phyloP scores from a whole-genome alignment of 2,797 vertebrate species.

The Todus mexicanus region DNA sequence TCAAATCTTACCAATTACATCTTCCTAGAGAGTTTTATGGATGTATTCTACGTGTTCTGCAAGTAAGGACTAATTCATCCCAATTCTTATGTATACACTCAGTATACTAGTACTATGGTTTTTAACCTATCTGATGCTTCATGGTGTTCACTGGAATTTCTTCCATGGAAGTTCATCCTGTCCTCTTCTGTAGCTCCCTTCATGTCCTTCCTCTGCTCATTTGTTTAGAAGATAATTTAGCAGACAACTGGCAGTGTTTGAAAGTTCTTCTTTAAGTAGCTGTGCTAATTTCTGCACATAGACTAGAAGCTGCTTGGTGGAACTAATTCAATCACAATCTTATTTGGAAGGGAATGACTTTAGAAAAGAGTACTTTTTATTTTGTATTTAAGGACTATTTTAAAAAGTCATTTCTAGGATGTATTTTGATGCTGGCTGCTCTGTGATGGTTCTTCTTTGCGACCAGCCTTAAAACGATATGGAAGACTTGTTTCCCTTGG shows the following conservation, averaged over 20 bases:
- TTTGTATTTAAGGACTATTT: too few relatives aligned
- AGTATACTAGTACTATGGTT: neutral
- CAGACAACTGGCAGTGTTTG: neutral
- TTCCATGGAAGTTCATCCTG: neutral
- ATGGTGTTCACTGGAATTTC: neutral
- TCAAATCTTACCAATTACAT: neutral
- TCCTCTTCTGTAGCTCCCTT: neutral
- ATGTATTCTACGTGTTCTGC: neutral
- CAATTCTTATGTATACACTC: neutral
- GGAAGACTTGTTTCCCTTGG: neutral
- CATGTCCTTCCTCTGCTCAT: neutral
- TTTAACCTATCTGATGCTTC: neutral
- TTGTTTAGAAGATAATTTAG: constrained; percentile 9
- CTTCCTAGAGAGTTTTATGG: neutral
- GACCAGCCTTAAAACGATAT: neutral
- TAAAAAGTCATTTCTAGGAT: neutral
- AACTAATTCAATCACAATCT: neutral
- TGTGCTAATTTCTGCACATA: neutral
- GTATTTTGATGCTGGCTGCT: neutral
- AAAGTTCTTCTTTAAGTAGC: neutral
- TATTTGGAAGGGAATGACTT: neutral
- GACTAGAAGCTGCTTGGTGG: neutral
- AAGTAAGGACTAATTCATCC: neutral
- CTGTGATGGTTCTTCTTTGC: neutral
- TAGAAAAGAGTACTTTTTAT: neutral